Base-by-base conservation (phyloP, 2,797 vertebrate species). In the Spinibarbus caldwelli region DNA sequence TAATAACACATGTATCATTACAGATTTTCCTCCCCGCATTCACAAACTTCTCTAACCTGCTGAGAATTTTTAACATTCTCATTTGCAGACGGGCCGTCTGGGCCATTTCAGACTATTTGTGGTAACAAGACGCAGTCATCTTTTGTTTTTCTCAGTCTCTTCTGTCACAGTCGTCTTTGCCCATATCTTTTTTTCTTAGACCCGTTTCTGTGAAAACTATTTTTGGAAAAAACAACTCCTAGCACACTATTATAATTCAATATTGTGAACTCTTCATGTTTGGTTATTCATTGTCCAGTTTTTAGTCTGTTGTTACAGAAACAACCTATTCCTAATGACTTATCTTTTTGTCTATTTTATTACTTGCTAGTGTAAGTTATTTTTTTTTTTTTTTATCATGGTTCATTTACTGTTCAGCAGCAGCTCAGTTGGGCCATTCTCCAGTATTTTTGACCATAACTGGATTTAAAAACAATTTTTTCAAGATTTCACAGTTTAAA, bases 21-120 rank as follows among this genome's bases (percentile, higher is more conserved):
- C 41, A 23, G 4, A 5, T 52, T 23, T 78, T 70, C 68, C 52
- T 36, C 19, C 5, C 23, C 5, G 2, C 38, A 15, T 41, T n/a
- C 17, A 43, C 59, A 12, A 82, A 57, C 31, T n/a, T 84, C 43
- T 72, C 49, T 19, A 85, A 52, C 15, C 29, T 80, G 54, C 38
- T 8, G 12, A 7, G 15, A 49, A 81, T 85, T 82, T 52, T 49
- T 70, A 8, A 8, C 38, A 38, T 76, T 80, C 49, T 71, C 41
- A 26, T 68, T 72, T 57, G 29, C 23, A 80, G 68, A 45, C 70
- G 17, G 29, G 49, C 11, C 6, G 62, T 83, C 77, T 84, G 52
- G 38, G 49, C 43, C 66, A 19, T 54, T 81, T 70, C 54, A 23
- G 36, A 1, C n/a, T 82, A 43, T 85, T 31, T 72, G 62, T 29